phyloP scores from a whole-genome alignment of 2,113 vertebrate species.

The Anolis carolinensis region DNA sequence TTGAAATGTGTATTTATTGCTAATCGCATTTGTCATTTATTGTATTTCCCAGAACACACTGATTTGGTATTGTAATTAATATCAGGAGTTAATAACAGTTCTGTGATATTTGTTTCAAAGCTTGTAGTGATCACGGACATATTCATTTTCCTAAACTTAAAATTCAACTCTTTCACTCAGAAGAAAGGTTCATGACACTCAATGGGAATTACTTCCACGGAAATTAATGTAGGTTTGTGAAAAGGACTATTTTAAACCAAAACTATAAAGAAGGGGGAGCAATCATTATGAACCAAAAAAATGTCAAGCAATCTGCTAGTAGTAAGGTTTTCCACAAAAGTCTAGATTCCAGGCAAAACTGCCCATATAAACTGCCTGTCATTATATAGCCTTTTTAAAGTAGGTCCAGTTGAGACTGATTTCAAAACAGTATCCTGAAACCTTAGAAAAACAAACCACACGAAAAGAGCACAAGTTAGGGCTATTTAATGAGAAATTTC shows the following conservation, averaged over 20 bases:
- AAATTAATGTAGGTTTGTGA: no score
- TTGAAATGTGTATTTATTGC: no score
- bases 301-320: conserved; percentile 42
- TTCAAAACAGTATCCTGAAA: conserved; percentile 66
- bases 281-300: conserved; percentile 38
- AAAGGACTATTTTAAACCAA: not conserved
- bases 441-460: conserved; percentile 72
- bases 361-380: conserved; percentile 47
- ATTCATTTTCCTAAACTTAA: no score
- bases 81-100: no score
- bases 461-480: conserved; percentile 68
- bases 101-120: no score
- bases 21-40: no score
- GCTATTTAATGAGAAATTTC: conserved; percentile 71
- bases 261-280: conserved; percentile 12
- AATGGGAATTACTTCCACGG: no score
- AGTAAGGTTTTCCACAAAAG: conserved; percentile 53
- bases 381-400: conserved; percentile 65
- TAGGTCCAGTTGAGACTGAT: conserved; percentile 64
- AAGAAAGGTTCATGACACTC: no score
- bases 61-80: no score
- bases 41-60: no score
- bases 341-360: conserved; percentile 47
- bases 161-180: no score
- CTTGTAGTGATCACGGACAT: no score